These are phyloP conservation scores for Odontocerum albicorne DNA, from an alignment of 2,888 invertebrate species.

Conservation along the genomic window DNA sequence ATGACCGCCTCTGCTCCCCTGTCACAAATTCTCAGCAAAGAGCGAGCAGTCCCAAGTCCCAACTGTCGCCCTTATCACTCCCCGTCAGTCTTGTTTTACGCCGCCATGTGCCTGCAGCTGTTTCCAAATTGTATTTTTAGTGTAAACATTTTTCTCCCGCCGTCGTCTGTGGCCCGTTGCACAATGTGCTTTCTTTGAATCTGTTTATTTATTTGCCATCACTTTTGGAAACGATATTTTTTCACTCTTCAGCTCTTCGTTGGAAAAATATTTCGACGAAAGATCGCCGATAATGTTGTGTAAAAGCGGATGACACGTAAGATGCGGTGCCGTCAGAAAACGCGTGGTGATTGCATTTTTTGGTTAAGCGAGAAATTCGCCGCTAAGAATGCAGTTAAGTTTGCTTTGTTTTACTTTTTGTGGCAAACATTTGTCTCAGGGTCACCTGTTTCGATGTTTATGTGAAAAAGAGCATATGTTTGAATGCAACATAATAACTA, in stretches of 20 bases:
- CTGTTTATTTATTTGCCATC: slow-evolving; percentile 7
- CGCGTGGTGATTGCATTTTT: too few relatives aligned
- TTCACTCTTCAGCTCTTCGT: not conserved
- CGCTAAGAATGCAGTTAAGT: too few relatives aligned
- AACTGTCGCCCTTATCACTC: slow-evolving; percentile 12
- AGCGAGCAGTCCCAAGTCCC: not conserved
- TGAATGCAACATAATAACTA: too few relatives aligned
- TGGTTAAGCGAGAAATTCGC: too few relatives aligned
- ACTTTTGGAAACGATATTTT: not conserved
- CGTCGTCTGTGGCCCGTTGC: slow-evolving; percentile 5
- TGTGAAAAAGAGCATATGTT: too few relatives aligned
- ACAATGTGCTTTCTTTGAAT: slow-evolving; percentile 10
- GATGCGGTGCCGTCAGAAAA: too few relatives aligned
- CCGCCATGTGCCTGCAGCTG: slow-evolving; percentile 27
- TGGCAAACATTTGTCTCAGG: too few relatives aligned
- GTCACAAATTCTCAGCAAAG: not conserved
- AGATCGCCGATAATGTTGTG: too few relatives aligned
- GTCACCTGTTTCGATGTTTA: too few relatives aligned
- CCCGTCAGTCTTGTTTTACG: slow-evolving; percentile 1
- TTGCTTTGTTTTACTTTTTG: too few relatives aligned
- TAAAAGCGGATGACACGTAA: too few relatives aligned
- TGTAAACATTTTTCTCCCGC: slow-evolving; percentile 16
- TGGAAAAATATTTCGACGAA: too few relatives aligned
- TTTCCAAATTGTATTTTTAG: slow-evolving; percentile 22
- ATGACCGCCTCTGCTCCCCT: not conserved